phyloP scores from a whole-genome alignment of 2,797 vertebrate species.

The Notolabrus celidotus region DNA sequence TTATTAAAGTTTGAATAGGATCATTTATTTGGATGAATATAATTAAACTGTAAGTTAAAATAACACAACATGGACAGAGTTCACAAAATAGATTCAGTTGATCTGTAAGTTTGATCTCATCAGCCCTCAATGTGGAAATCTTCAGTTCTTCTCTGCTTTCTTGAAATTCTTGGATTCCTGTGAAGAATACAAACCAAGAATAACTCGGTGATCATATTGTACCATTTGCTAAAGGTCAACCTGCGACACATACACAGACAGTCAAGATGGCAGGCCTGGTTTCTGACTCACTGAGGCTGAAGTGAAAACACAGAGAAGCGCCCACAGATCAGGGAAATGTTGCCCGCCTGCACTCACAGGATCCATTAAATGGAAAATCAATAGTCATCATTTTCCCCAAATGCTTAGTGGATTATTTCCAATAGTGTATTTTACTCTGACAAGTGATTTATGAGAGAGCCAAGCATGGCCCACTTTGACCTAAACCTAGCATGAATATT shows the following conservation, averaged over 20 bases:
- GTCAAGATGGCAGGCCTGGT: slow-evolving; percentile 17
- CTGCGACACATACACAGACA: slow-evolving; percentile 13
- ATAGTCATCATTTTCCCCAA: slow-evolving; percentile 46
- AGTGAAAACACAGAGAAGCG: slow-evolving; percentile 30
- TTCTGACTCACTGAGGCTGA: slow-evolving; percentile 46
- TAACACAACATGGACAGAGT: slow-evolving; percentile 1
- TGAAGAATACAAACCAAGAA: slow-evolving; percentile 51
- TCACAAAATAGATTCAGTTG: no score
- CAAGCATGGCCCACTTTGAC: slow-evolving; percentile 51
- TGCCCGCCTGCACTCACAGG: background rate
- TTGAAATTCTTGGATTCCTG: slow-evolving; percentile 16
- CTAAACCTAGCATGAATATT: slow-evolving; percentile 62
- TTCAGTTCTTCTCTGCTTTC: background rate
- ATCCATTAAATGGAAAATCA: slow-evolving; percentile 44
- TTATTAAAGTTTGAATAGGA: background rate
- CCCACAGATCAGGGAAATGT: slow-evolving; percentile 14
- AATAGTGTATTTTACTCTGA: slow-evolving; percentile 53
- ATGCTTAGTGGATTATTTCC: slow-evolving; percentile 33
- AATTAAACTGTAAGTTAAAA: background rate
- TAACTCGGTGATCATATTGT: slow-evolving; percentile 57
- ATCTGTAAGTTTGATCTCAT: no score
- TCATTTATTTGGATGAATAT: slow-evolving; percentile 1
- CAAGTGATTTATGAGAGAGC: slow-evolving; percentile 56
- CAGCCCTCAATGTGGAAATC: no score
- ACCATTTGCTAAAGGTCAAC: slow-evolving; percentile 67